A percentile compares a stretch with the other conserved stretches of the same genome.
These are phyloP conservation scores for Sebastes itinus DNA, from an alignment of 2,797 vertebrate species.

Conservation along the genomic window DNA sequence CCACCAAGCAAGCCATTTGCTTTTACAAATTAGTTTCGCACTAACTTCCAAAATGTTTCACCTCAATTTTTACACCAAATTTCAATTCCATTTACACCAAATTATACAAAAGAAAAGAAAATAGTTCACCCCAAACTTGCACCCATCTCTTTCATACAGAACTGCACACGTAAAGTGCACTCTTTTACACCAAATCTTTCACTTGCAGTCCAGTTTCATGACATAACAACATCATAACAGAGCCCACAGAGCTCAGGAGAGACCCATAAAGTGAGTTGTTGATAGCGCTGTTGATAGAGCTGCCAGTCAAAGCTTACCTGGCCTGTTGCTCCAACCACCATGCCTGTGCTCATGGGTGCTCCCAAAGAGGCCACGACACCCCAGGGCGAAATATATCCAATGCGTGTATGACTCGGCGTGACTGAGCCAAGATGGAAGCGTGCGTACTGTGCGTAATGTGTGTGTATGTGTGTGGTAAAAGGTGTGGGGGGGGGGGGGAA, in stretches of 20 bases:
- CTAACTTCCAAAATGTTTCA: no score
- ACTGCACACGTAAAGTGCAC: background rate
- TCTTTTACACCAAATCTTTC: background rate
- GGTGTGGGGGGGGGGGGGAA: background rate
- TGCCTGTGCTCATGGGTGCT: constrained; percentile 71
- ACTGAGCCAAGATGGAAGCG: constrained; percentile 11
- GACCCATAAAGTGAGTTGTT: rapidly evolving
- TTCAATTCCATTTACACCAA: background rate
- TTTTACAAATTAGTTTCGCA: background rate
- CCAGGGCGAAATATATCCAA: constrained; percentile 40
- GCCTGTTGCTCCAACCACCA: constrained; percentile 73
- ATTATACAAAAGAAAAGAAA: background rate
- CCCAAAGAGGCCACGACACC: constrained; percentile 17
- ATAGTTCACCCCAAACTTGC: background rate
- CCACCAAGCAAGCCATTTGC: no score
- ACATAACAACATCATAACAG: background rate
- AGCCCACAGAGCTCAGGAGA: background rate
- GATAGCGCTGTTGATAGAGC: background rate
- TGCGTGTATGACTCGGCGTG: background rate
- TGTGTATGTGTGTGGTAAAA: constrained; percentile 3
- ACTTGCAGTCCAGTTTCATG: background rate
- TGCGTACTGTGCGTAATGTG: background rate
- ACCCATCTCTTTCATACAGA: background rate
- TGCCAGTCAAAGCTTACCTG: constrained; percentile 73
- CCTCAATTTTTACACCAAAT: background rate